Percentiles rank a stretch among this genome's conserved stretches.
Evolutionary conservation across 2,113 vertebrate genomes (phyloP).

Genomic region (Aptenodytes patagonicus): DNA sequence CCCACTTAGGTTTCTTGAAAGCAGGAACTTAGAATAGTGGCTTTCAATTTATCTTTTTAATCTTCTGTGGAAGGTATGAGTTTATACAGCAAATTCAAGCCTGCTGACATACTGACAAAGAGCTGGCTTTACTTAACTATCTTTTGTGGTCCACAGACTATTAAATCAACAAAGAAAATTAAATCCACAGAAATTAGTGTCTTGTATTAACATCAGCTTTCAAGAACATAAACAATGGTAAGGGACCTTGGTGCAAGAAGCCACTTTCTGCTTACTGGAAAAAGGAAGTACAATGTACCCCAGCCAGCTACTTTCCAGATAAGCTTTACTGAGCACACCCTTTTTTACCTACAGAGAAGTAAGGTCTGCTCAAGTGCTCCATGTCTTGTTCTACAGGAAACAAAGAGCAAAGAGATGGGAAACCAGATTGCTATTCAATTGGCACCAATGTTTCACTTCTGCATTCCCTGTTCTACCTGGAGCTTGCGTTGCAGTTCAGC

Average conservation of each 20-base stretch:
- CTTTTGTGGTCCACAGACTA: not conserved
- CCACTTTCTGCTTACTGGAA: not conserved
- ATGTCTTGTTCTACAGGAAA: not conserved
- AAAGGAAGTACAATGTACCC: not conserved
- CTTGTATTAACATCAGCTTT: not conserved
- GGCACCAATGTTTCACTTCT: not conserved
- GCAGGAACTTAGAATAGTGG: not conserved
- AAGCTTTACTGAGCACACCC: not conserved
- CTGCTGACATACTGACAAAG: not conserved
- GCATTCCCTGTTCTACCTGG: not conserved
- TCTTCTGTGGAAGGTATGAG: not conserved
- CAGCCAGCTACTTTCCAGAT: not conserved
- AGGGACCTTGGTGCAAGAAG: not conserved
- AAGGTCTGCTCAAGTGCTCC: not conserved
- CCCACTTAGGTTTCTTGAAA: not conserved
- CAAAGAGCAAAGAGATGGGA: not conserved
- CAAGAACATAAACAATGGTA: not conserved
- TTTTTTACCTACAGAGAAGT: not conserved
- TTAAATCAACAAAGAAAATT: not conserved
- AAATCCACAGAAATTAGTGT: not conserved
- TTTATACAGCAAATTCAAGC: constrained; percentile 10
- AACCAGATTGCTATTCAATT: not conserved
- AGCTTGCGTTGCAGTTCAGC: not conserved
- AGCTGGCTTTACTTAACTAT: not conserved
- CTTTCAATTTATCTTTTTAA: not conserved